Base-by-base conservation (phyloP, 1,140 invertebrate genomes). In the Polyergus mexicanus region DNA sequence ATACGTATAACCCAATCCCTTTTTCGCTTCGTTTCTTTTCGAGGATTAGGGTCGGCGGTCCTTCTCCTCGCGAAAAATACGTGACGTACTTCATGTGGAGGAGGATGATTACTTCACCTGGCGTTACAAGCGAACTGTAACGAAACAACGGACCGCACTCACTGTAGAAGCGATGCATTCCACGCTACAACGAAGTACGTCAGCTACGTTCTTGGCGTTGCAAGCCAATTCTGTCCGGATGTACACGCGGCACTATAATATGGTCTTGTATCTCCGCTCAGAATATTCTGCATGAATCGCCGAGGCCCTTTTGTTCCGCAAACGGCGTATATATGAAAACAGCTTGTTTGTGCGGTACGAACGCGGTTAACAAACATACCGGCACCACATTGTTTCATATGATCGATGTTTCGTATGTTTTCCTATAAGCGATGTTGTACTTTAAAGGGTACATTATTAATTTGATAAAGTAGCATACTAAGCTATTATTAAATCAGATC, bases 71-170 rank as follows among this genome's bases (percentile, higher is more conserved):
- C 38, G 60, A 13, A 44, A 32, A 69, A 80, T 44, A 72, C 78
- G 78, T 69, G 65, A 84, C 66, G 75, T 22, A 47, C 60, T 56
- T 71, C 65, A 51, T 63, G 3, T 32, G 54, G 38, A 72, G 44
- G 51, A 56, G 74, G 44, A 85, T 85, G 86, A 87, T 85, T 76
- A 87, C 74, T 87, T 87, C 66, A 89, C 80, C 74, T 80, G 76
- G 44, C 54, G 60, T 65, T 72, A 62, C 78, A 56, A 65, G 77
- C 84, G 84, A 81, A 83, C 60, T 86, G 85, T 88, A 88, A 86
- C 84, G 78, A 90, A 90, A 90, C 88, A 86, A 63, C 77, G 87
- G 85, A 88, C 77, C 81, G 88, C 88, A 89, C 88, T 88, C 58
- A 84, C 83, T 68, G 77, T 72, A 77, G 86, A 89, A 88, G 87